Evolutionary conservation across 2,113 vertebrate species (phyloP).

Genomic region (Herpetotheres cachinnans): DNA sequence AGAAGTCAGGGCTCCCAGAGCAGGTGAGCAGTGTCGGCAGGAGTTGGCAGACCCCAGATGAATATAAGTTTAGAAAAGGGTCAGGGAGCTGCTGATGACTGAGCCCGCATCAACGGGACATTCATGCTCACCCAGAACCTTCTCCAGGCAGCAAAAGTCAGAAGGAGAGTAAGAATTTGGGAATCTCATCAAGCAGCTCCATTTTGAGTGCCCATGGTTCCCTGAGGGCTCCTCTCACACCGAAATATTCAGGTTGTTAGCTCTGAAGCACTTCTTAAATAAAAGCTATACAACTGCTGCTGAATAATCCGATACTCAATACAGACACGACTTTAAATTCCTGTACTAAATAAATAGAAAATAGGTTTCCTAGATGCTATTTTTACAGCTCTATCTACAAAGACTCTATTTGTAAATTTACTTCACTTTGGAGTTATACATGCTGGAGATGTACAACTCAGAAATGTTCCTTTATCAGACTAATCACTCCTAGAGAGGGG

Average conservation of each 20-base stretch:
- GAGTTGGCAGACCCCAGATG: fast-evolving
- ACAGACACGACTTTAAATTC: not conserved
- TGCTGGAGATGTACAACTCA: not conserved
- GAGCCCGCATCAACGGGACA: not conserved
- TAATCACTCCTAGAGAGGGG: not conserved
- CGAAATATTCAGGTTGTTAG: not conserved
- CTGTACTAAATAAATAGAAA: not conserved
- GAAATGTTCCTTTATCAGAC: not conserved
- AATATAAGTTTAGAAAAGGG: fast-evolving
- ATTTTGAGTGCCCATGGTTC: not conserved
- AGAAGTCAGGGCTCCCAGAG: not conserved
- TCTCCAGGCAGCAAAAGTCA: not conserved
- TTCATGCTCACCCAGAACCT: not conserved
- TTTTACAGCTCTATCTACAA: not conserved
- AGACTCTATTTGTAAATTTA: not conserved
- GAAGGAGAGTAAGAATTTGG: not conserved
- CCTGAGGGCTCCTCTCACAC: not conserved
- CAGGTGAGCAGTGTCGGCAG: fast-evolving
- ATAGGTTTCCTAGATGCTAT: not conserved
- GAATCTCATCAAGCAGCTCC: not conserved
- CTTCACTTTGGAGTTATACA: not conserved
- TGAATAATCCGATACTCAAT: not conserved
- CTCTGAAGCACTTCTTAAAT: not conserved
- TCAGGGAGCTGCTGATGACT: not conserved
- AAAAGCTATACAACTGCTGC: not conserved